A percentile compares a stretch with the other conserved stretches of the same genome.
Evolutionary conservation across 2,797 vertebrate genomes (phyloP).

Genomic region (Protosalanx chinensis): DNA sequence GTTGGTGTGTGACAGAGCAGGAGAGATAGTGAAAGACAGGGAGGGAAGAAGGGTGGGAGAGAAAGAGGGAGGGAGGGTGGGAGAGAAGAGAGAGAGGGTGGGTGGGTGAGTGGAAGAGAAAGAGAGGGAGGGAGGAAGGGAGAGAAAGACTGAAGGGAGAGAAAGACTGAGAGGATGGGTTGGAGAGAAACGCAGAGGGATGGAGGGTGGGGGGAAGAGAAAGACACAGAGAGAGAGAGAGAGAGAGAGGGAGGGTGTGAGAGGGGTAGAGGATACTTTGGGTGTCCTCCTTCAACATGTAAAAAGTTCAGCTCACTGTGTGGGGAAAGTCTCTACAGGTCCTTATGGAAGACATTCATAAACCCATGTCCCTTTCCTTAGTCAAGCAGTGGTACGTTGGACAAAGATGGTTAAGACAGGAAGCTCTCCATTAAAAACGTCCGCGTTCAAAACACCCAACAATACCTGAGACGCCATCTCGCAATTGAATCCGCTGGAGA

Average conservation of each 20-base stretch:
- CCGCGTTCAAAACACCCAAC: no score
- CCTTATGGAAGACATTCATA: background rate
- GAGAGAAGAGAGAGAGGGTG: conserved; percentile 1
- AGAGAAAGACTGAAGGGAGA: conserved; percentile 27
- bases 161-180: conserved; percentile 2
- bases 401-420: background rate
- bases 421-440: background rate
- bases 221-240: conserved; percentile 18
- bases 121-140: background rate
- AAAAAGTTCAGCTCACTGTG: conserved; percentile 1
- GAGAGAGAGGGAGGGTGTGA: background rate
- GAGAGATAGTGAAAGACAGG: conserved; percentile 1
- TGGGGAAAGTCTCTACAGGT: background rate
- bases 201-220: background rate
- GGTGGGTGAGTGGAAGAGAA: conserved; percentile 34
- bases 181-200: conserved; percentile 16
- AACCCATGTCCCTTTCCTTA: background rate
- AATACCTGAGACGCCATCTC: background rate
- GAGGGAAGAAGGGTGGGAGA: conserved; percentile 17
- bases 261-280: background rate
- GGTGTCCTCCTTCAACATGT: conserved; percentile 13
- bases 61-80: conserved; percentile 19
- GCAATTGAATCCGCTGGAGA: background rate
- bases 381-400: background rate
- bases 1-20: no score